A percentile compares a stretch with the other conserved stretches of the same genome.
Conservation (phyloP, 2,113 vertebrate species). For the Manacus vitellinus region DNA sequence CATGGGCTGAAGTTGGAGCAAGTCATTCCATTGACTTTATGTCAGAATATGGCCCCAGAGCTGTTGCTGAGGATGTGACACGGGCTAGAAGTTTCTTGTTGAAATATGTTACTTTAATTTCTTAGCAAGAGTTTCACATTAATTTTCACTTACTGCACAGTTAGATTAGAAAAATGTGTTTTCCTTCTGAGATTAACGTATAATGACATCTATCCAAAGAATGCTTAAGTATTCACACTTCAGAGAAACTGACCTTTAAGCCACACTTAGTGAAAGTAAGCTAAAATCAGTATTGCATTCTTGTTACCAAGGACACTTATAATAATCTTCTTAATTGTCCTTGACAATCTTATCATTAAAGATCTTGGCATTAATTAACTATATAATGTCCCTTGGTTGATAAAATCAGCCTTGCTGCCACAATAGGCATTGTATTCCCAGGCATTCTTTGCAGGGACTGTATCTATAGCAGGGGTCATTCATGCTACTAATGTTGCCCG, state of each 20-base stretch:
- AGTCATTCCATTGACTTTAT: not conserved
- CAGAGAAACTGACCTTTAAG: conserved; percentile 81
- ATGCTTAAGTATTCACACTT: conserved; percentile 77
- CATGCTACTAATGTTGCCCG: conserved; percentile 70
- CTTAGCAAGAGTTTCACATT: not conserved
- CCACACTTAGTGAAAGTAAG: conserved; percentile 78
- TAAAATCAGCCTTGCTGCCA: conserved; percentile 69
- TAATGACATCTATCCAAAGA: conserved; percentile 68
- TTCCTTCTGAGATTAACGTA: conserved; percentile 55
- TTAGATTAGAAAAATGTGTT: conserved; percentile 39
- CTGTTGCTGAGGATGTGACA: not conserved
- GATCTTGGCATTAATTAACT: conserved; percentile 80
- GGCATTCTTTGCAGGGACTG: conserved; percentile 69
- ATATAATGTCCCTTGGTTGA: conserved; percentile 65
- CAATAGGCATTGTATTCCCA: conserved; percentile 72
- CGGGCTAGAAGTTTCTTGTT: not conserved
- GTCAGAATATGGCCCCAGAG: not conserved
- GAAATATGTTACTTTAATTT: conserved; percentile 13
- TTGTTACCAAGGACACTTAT: conserved; percentile 84
- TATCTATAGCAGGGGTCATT: conserved; percentile 70
- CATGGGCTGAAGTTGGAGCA: not conserved
- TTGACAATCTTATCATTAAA: conserved; percentile 80
- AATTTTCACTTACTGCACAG: conserved; percentile 21
- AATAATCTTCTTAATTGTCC: conserved; percentile 83
- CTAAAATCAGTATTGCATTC: conserved; percentile 74